Evolutionary conservation across 2,888 invertebrate species (phyloP), one percentile per base, ranked within the genome.

Genomic region (Hetaerina titia): DNA sequence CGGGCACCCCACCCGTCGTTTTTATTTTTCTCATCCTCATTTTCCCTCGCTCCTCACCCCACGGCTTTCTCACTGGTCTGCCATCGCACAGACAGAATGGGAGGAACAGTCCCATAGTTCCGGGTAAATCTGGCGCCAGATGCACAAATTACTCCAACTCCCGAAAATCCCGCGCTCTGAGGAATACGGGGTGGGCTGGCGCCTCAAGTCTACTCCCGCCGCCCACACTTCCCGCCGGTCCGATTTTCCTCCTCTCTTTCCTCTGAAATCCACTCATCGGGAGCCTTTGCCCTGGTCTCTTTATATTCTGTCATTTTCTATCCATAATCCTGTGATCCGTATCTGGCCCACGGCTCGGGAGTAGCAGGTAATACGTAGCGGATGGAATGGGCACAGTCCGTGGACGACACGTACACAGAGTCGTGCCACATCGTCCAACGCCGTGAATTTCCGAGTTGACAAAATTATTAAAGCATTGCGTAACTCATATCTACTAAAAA

Each of bases 231-330:
- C 9, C 89, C 22, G 89, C 9, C 9, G 2, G 88, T 45, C 17
- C 89, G 89, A 19, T 89, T 89, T 89, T 89, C 89, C 89, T 89
- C 57, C 89, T 89, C 15, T 9, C 58, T 4, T 56, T 58, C n/a
- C 89, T 25, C n/a, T 58, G 89, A 89, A 58, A n/a, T 89, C 89
- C 89, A 58, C 89, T 89, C 58, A 56, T 89, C 31, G 89, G 58
- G 7, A 89, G 57, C 57, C 57, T 22, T 17, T n/a, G 89, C n/a
- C 22, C 56, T 22, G 57, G 57, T 22, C 56, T n/a, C 56, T n/a
- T 89, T 89, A 89, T 89, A n/a, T 58, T 57, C 25, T 22, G 81
- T 31, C 8, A 69, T 69, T 31, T 31, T 81, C 15, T 45, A 13
- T 31, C 81, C 25, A 81, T 31, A 81, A 81, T 31, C 25, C 81